Conservation (phyloP, 2,888 invertebrate species). For the Psylliodes chrysocephalus region DNA sequence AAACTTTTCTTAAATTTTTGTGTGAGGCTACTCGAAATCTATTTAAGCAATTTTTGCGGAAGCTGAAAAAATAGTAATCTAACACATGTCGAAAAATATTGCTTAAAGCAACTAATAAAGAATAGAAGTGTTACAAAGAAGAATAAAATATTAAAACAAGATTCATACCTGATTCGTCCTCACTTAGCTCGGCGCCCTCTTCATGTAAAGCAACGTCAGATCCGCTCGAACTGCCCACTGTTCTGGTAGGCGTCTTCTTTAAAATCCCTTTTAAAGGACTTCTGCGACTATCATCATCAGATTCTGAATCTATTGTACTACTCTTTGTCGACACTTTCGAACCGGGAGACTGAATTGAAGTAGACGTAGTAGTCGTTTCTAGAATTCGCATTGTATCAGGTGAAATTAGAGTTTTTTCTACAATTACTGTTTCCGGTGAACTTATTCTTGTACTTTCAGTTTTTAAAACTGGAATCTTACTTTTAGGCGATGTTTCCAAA, state of each 20-base stretch:
- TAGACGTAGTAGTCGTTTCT: constrained; percentile 48
- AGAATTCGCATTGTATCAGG: constrained; percentile 47
- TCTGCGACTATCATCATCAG: constrained; percentile 61
- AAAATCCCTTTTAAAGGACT: constrained; percentile 61
- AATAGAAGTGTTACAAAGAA: constrained; percentile 16
- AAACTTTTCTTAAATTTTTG: constrained; percentile 7
- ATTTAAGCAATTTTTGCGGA: constrained; percentile 33
- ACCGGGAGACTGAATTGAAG: constrained; percentile 52
- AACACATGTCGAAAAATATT: constrained; percentile 21
- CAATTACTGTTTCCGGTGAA: constrained; percentile 50
- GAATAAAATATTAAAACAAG: constrained; percentile 20
- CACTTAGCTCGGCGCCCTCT: constrained; percentile 71
- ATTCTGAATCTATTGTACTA: constrained; percentile 62
- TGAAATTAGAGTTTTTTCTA: constrained; percentile 49
- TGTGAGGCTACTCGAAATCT: constrained; percentile 16
- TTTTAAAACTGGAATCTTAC: constrained; percentile 65
- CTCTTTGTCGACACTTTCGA: constrained; percentile 57
- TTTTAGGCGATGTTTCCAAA: constrained; percentile 54
- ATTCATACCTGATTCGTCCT: constrained; percentile 75
- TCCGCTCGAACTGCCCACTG: constrained; percentile 72
- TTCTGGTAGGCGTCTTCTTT: constrained; percentile 61
- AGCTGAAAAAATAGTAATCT: constrained; percentile 33
- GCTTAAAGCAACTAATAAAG: constrained; percentile 38
- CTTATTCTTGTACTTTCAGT: constrained; percentile 58
- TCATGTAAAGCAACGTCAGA: constrained; percentile 74